Evolutionary conservation across 1,140 invertebrate genomes (phyloP), one percentile per base, ranked within the genome.

Genomic region (Drosophila prosaltans): DNA sequence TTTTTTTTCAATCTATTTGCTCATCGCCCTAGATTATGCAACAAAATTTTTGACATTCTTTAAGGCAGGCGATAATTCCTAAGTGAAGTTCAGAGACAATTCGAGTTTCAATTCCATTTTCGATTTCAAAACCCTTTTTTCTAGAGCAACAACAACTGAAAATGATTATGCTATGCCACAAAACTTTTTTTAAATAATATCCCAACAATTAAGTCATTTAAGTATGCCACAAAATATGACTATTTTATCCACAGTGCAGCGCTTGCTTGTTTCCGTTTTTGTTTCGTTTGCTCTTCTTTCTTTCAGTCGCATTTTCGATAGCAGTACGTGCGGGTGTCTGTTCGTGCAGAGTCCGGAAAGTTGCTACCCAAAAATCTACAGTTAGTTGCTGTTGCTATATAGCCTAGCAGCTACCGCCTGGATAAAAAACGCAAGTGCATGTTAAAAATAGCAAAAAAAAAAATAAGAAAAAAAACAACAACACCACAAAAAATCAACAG

Each of bases 391-490:
- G 51, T 67, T 32, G 75, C 72, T 62, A 72, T 57, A 54, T 72
- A 63, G 51, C 68, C 69, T 66, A 61, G 66, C 68, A 48, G 45
- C 21, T 24, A 48, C 69, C 82, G 78, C 82, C 68, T 75, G 75
- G 75, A 78, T 59, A 77, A 59, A 51, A 58, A 9, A 51, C 9
- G n/a, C 16, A 82, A 79, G 74, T 78, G 76, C 75, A 64, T 63
- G 76, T 71, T 88, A 78, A 80, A 86, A 80, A 80, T 80, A 88
- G 64, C 72, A 57, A 65, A 77, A 59, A 40, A 66, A 55, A 64
- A 74, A 72, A 63, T n/a, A 41, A 60, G 1, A 36, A 6, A 36
- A 36, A 36, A 16, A 16, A 16, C 16, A 16, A 16, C 16, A 16
- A 16, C 16, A 7, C 32, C 39, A 21, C 45, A 51, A 51, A 80